A percentile compares a stretch with the other conserved stretches of the same genome.
phyloP scores from a whole-genome alignment of 2,888 invertebrate species.

The Coenonympha glycerion region DNA sequence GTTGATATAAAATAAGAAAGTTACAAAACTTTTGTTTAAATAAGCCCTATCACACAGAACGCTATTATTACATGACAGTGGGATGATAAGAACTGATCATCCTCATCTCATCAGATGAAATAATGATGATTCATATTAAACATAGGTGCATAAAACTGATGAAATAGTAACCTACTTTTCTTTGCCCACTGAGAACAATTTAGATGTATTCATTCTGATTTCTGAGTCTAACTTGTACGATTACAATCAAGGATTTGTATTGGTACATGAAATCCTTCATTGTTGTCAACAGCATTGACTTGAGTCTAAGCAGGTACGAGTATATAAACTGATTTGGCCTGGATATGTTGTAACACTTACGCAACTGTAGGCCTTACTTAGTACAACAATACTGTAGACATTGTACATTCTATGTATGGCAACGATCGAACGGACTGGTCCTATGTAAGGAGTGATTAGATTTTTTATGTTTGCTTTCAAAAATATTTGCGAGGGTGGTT shows the following conservation, averaged over 20 bases:
- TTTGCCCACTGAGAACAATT: too few species aligned
- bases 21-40: too few species aligned
- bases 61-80: too few species aligned
- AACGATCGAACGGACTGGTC: slow-evolving; percentile 5
- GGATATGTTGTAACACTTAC: slow-evolving; percentile 20
- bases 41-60: too few species aligned
- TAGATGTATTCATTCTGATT: too few species aligned
- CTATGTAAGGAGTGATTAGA: not conserved
- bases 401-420: slow-evolving; percentile 16
- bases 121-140: too few species aligned
- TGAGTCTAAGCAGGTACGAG: slow-evolving; percentile 17
- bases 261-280: not conserved
- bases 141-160: too few species aligned
- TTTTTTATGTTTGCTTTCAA: not conserved
- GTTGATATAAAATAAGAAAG: too few species aligned
- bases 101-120: too few species aligned
- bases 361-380: slow-evolving; percentile 23
- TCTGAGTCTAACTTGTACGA: not conserved
- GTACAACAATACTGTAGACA: slow-evolving; percentile 25
- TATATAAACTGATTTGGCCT: slow-evolving; percentile 18
- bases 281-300: slow-evolving; percentile 10
- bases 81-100: too few species aligned
- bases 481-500: not conserved
- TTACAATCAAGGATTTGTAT: not conserved
- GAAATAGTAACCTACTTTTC: too few species aligned